These are phyloP conservation scores for Tetrao urogallus DNA, from an alignment of 2,113 vertebrate species.

Conservation along the genomic window DNA sequence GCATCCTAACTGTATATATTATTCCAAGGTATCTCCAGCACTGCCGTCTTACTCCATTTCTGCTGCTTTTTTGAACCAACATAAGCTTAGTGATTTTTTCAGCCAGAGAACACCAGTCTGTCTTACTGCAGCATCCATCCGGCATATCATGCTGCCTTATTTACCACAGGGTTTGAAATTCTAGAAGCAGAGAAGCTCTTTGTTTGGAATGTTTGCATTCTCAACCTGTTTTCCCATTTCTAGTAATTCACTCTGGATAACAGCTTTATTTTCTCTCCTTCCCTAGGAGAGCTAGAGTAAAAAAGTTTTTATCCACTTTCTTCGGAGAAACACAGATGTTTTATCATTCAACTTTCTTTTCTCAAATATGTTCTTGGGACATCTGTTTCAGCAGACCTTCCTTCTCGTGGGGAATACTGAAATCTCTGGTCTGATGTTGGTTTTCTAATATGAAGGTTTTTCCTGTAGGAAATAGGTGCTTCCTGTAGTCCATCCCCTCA, in stretches of 20 bases:
- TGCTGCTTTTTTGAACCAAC: not conserved
- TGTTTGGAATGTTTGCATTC: not conserved
- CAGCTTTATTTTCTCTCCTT: not conserved
- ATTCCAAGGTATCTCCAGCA: not conserved
- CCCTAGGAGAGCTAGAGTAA: not conserved
- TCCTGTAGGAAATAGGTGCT: constrained; percentile 80
- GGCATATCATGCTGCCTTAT: not conserved
- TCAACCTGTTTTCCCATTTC: not conserved
- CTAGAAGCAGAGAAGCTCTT: not conserved
- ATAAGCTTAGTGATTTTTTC: not conserved
- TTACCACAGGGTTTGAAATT: not conserved
- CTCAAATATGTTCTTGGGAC: not conserved
- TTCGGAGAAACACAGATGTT: not conserved
- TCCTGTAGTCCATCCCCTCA: constrained; percentile 73
- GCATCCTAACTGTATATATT: not conserved
- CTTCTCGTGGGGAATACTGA: not conserved
- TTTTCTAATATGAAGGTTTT: constrained; percentile 1
- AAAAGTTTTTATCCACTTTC: not conserved
- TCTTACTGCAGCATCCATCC: not conserved
- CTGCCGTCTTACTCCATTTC: not conserved
- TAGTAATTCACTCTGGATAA: not conserved
- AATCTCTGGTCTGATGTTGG: not conserved
- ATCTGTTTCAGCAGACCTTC: not conserved
- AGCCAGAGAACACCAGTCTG: not conserved
- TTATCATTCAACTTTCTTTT: not conserved